These are phyloP conservation scores for Drymonia ruficornis DNA, from an alignment of 2,888 invertebrate species.

Conservation along the genomic window DNA sequence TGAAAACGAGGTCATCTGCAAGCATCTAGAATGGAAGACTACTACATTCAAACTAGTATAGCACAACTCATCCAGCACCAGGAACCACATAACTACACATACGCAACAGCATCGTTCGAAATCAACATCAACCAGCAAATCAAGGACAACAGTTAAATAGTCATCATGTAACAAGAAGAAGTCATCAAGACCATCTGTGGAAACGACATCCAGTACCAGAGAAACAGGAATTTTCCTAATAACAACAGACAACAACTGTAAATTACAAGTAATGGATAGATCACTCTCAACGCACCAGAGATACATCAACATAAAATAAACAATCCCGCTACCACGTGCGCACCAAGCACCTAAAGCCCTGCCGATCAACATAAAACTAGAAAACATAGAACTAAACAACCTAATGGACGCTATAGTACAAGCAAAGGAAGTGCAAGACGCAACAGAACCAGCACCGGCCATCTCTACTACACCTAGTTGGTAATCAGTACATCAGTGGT, in stretches of 20 bases:
- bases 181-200: too few relatives aligned
- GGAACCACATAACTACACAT: conserved; percentile 33
- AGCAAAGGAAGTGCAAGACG: conserved; percentile 8
- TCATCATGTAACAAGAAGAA: conserved; percentile 33
- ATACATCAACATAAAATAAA: conserved; percentile 25
- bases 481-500: conserved; percentile 15
- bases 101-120: conserved; percentile 19
- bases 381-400: conserved; percentile 21
- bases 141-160: conserved; percentile 36
- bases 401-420: conserved; percentile 16
- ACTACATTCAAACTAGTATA: too few relatives aligned
- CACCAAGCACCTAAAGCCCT: conserved; percentile 16
- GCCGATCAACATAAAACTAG: conserved; percentile 17
- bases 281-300: conserved; percentile 20
- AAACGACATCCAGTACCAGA: too few relatives aligned
- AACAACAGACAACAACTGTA: conserved; percentile 27
- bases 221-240: too few relatives aligned
- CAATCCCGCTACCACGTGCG: conserved; percentile 28
- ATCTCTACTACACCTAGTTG: conserved; percentile 14
- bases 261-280: conserved; percentile 22
- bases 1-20: conserved; percentile 22
- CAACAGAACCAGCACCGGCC: neutral
- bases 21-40: conserved; percentile 36
- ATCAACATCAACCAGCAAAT: conserved; percentile 35
- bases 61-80: conserved; percentile 35